Evolutionary conservation across 2,113 vertebrate species (phyloP), one percentile per base, ranked within the genome.

Genomic region (Gymnogyps californianus): DNA sequence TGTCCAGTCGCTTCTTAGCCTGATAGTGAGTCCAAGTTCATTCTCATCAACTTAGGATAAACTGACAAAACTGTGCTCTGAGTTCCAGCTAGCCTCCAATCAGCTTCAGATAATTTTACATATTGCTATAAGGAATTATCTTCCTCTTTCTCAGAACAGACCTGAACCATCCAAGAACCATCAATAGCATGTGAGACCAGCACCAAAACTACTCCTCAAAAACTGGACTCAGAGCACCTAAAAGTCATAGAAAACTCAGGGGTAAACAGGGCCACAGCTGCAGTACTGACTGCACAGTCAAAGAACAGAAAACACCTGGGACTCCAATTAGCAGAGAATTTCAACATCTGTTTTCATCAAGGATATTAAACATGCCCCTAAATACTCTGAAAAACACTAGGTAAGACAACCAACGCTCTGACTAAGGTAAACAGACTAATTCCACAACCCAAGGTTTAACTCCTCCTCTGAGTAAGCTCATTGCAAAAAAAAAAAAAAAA

Each of bases 21-120:
- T 36, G 36, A 51, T 12, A 29, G 10, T 0, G 0, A 74, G 29
- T 16, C 14, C 22, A 88, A 46, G 4, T 34, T 69, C 40, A 46
- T 61, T 61, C 22, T 57, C 28, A 58, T 5, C 49, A 89, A 6
- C 1, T 76, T n/a, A 19, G 21, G 17, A 71, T 26, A 51, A 89
- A 25, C 7, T 26, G 16, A 57, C 40, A 91, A 82, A 91, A 79
- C 14, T n/a, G 4, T 13, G 2, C 20, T 72, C 62, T 3, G 4
- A 59, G 16, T 81, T 81, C 36, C 44, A 78, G 38, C n/a, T 14
- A 44, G 28, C 19, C 26, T 81, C 22, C 31, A 69, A 38, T 32
- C 57, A 46, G 17, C 49, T 89, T 83, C 25, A 87, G 46, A 21
- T 29, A 66, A 64, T 26, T 51, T 64, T n/a, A 75, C 34, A 21